Conservation (phyloP, 2,113 vertebrate genomes). For the Marcusenius ussheri region DNA sequence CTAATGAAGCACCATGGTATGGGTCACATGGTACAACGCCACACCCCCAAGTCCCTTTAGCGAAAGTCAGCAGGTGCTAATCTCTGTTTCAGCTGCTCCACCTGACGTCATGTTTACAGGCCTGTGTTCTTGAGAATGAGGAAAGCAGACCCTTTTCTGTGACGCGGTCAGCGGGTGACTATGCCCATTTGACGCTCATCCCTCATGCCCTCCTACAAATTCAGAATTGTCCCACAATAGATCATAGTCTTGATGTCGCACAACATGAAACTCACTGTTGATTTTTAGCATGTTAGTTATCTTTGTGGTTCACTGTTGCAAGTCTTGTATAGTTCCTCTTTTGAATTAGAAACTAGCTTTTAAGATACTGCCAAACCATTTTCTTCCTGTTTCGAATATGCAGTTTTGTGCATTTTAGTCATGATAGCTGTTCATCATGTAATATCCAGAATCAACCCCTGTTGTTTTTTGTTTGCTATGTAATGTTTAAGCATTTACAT, state of each 20-base stretch:
- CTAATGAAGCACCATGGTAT: background rate
- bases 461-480: background rate
- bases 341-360: background rate
- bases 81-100: background rate
- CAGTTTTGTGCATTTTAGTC: background rate
- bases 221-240: background rate
- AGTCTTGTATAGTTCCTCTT: background rate
- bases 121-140: background rate
- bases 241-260: background rate
- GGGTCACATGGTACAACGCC: background rate
- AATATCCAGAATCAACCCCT: background rate
- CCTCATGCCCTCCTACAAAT: background rate
- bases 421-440: background rate
- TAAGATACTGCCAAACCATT: background rate
- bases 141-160: background rate
- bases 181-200: background rate
- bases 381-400: background rate
- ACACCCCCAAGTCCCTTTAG: background rate
- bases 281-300: background rate
- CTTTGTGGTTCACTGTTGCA: background rate
- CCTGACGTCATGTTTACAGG: background rate
- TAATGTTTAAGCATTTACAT: conserved; percentile 18
- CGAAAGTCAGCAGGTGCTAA: background rate
- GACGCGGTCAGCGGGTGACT: background rate
- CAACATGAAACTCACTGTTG: background rate